These are phyloP conservation scores for Lithophane semibrunnea DNA, from an alignment of 2,888 invertebrate genomes.

Conservation along the genomic window DNA sequence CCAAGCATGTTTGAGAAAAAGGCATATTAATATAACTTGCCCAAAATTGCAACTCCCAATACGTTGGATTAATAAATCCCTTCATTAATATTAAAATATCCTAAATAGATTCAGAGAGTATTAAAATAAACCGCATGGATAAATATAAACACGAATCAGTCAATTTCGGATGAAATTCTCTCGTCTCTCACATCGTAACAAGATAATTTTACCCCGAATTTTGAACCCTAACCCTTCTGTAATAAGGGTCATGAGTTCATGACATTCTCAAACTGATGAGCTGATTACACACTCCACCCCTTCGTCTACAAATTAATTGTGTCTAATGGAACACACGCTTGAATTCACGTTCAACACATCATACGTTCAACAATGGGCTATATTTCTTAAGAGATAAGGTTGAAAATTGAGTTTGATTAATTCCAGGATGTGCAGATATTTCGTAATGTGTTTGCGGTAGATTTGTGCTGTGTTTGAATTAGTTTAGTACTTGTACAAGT, in stretches of 20 bases:
- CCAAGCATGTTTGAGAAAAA: too few species aligned
- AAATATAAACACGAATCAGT: constrained; percentile 62
- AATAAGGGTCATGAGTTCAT: constrained; percentile 51
- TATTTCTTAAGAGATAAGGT: constrained; percentile 35
- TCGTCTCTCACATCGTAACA: constrained; percentile 42
- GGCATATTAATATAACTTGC: not conserved
- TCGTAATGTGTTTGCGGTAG: constrained; percentile 52
- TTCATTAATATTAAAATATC: constrained; percentile 30
- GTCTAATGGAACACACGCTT: constrained; percentile 81
- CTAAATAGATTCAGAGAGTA: constrained; percentile 30
- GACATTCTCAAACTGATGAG: constrained; percentile 50
- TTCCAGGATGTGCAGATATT: constrained; percentile 44
- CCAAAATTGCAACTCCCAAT: not conserved
- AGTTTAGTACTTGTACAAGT: constrained; percentile 49
- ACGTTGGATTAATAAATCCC: constrained; percentile 9
- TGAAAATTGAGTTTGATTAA: constrained; percentile 35
- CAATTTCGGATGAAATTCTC: constrained; percentile 65
- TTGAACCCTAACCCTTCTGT: constrained; percentile 45
- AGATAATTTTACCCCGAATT: constrained; percentile 37
- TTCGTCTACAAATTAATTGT: constrained; percentile 80
- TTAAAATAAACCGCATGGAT: constrained; percentile 46
- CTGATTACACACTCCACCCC: constrained; percentile 63
- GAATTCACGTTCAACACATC: constrained; percentile 64
- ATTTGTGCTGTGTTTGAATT: constrained; percentile 58
- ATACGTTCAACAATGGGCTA: constrained; percentile 39